phyloP scores from a whole-genome alignment of 2,113 vertebrate species.

The Oreotragus oreotragus region DNA sequence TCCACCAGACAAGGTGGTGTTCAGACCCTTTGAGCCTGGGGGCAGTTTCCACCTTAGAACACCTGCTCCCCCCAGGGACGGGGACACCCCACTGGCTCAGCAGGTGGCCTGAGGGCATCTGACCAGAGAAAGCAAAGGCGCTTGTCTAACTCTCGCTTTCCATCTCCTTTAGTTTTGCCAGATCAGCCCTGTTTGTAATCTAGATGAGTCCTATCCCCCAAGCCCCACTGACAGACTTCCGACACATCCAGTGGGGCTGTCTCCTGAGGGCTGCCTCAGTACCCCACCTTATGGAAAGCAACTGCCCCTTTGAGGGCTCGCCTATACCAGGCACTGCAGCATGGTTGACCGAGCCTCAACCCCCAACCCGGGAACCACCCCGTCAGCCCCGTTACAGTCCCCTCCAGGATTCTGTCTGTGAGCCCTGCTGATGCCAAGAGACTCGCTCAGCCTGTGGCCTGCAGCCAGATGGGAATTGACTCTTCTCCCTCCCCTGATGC shows the following conservation, averaged over 20 bases:
- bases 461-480: neutral
- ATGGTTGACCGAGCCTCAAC: neutral
- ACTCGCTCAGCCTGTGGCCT: neutral
- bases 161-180: neutral
- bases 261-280: neutral
- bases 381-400: neutral
- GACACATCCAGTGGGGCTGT: neutral
- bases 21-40: neutral
- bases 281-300: neutral
- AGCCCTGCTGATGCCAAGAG: neutral
- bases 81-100: neutral
- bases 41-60: neutral
- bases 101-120: neutral
- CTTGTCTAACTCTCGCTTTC: neutral
- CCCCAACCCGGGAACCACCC: neutral
- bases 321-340: fast-evolving
- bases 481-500: neutral
- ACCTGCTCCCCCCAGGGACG: neutral
- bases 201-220: neutral
- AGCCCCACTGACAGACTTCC: neutral
- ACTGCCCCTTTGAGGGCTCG: neutral
- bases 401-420: neutral
- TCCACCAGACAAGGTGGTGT: constrained; percentile 11
- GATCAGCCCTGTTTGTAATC: neutral
- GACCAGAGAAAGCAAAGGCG: neutral